A percentile compares a stretch with the other conserved stretches of the same genome.
These are phyloP conservation scores for Valencia hispanica DNA, from an alignment of 2,797 vertebrate genomes.

Conservation along the genomic window DNA sequence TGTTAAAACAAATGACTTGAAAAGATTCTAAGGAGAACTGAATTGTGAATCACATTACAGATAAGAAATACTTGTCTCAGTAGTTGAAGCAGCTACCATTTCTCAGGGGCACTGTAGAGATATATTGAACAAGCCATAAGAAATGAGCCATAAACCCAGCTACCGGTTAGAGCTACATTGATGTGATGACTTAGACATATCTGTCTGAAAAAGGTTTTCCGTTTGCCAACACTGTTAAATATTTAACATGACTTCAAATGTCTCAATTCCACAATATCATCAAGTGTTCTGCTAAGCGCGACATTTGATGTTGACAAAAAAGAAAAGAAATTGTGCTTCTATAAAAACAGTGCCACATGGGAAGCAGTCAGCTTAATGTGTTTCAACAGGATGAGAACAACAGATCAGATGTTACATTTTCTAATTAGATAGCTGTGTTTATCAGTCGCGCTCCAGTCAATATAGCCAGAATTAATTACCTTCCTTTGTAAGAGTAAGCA, in stretches of 20 bases:
- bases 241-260: background rate
- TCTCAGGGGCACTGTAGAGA: background rate
- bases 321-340: too few relatives aligned
- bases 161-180: background rate
- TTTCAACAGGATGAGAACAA: background rate
- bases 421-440: slow-evolving; percentile 33
- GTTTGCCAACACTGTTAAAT: background rate
- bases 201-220: background rate
- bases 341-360: background rate
- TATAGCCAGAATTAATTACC: slow-evolving; percentile 46
- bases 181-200: background rate
- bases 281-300: background rate
- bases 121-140: background rate
- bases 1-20: background rate
- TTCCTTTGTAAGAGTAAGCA: slow-evolving; percentile 24
- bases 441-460: slow-evolving; percentile 13
- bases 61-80: background rate
- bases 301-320: too few relatives aligned
- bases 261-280: background rate
- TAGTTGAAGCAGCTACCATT: background rate
- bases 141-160: background rate
- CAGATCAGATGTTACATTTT: slow-evolving; percentile 3
- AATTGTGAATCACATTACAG: background rate
- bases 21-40: background rate
- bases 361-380: background rate